Evolutionary conservation across 2,888 invertebrate species (phyloP).

Genomic region (Cheilosia variabilis): DNA sequence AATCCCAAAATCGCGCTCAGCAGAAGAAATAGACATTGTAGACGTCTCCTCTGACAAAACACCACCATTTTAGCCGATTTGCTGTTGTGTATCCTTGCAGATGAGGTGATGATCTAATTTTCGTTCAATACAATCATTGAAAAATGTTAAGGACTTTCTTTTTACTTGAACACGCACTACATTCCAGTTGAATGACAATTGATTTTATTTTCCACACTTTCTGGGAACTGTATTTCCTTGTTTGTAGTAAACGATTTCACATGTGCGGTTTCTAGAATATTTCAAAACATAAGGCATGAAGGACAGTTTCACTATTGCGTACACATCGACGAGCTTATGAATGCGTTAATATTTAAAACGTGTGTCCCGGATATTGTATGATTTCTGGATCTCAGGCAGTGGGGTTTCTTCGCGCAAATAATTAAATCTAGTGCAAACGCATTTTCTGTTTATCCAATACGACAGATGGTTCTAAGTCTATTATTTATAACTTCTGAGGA

Average conservation of each 20-base stretch:
- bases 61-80: conserved; percentile 58
- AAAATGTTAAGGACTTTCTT: not conserved
- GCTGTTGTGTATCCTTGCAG: conserved; percentile 4
- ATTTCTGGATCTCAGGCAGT: not conserved
- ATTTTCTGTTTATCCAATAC: too few relatives aligned
- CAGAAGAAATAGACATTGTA: conserved; percentile 79
- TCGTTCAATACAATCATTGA: conserved; percentile 41
- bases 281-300: conserved; percentile 6
- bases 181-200: conserved; percentile 21
- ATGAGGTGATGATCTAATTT: conserved; percentile 14
- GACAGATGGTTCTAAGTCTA: too few relatives aligned
- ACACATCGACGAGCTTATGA: too few relatives aligned
- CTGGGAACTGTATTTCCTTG: conserved; percentile 2
- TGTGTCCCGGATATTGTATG: not conserved
- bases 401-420: not conserved
- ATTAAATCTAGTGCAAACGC: not conserved
- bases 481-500: too few relatives aligned
- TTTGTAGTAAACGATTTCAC: not conserved
- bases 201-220: not conserved
- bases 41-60: conserved; percentile 77
- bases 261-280: conserved; percentile 24
- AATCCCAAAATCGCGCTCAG: conserved; percentile 80
- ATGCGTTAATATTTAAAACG: conserved; percentile 36
- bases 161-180: conserved; percentile 14
- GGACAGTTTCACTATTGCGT: conserved; percentile 21